Conservation (phyloP, 2,113 vertebrate genomes). For the Poicephalus meyeri region DNA sequence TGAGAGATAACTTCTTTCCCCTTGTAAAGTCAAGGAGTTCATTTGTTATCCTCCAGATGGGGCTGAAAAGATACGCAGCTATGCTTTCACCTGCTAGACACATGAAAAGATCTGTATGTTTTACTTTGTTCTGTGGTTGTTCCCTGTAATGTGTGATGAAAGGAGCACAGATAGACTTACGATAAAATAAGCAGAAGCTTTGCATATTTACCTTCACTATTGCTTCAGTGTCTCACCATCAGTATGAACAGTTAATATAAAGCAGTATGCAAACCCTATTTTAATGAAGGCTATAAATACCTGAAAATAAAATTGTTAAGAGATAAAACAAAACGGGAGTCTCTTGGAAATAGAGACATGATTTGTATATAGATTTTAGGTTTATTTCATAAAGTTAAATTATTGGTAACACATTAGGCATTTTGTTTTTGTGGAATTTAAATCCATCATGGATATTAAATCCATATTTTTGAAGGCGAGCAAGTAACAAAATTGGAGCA, state of each 20-base stretch:
- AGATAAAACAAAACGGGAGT: background rate
- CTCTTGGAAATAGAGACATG: background rate
- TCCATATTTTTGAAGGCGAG: constrained; percentile 29
- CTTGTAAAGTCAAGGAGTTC: constrained; percentile 7
- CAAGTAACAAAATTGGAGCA: constrained; percentile 1
- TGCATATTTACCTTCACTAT: background rate
- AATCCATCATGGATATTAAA: constrained; percentile 52
- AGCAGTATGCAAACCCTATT: background rate
- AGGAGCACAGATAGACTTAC: background rate
- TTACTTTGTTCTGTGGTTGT: background rate
- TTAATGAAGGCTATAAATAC: constrained; percentile 40
- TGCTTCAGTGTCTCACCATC: background rate
- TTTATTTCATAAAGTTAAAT: constrained; percentile 6
- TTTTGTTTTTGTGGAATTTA: constrained; percentile 27
- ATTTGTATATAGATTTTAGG: background rate
- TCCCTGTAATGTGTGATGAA: background rate
- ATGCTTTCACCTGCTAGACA: background rate
- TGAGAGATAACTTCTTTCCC: constrained; percentile 15
- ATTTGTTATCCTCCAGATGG: constrained; percentile 37
- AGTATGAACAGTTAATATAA: background rate
- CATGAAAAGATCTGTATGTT: background rate
- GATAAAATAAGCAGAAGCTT: background rate
- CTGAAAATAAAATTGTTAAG: background rate
- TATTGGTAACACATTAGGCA: background rate
- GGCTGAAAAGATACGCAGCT: background rate